Conservation (phyloP, 2,888 invertebrate species). For the Pseudococcus jackbeardsleyi region DNA sequence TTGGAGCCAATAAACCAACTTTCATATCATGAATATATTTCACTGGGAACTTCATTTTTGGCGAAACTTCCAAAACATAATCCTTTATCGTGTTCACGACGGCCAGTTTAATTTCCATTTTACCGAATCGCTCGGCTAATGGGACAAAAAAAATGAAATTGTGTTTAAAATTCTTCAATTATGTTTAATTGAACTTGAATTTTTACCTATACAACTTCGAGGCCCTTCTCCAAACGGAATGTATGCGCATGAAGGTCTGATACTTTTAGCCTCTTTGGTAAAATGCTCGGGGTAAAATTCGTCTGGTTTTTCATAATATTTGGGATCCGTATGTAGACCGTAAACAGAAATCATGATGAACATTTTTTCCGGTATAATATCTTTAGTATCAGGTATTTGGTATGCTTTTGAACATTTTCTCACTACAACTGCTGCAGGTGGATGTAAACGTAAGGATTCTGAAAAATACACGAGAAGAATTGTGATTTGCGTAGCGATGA, state of each 20-base stretch:
- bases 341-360: conserved; percentile 69
- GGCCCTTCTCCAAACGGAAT: conserved; percentile 70
- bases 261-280: conserved; percentile 69
- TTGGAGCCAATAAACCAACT: neutral
- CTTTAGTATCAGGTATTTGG: conserved; percentile 68
- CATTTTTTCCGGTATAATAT: conserved; percentile 69
- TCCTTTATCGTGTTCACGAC: neutral
- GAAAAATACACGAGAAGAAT: conserved; percentile 35
- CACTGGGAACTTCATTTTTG: neutral
- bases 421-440: conserved; percentile 70
- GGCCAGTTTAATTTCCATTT: neutral
- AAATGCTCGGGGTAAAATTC: conserved; percentile 72
- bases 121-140: neutral
- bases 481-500: neutral
- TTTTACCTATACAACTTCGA: conserved; percentile 70
- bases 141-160: neutral
- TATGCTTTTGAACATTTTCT: conserved; percentile 69
- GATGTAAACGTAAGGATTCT: conserved; percentile 71
- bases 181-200: neutral
- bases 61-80: neutral
- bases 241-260: conserved; percentile 68
- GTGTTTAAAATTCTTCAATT: neutral
- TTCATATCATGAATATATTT: neutral
- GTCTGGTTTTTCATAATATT: conserved; percentile 71
- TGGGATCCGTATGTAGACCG: conserved; percentile 70